Conservation (phyloP, 1,140 invertebrate species). For the Drosophila punjabiensis region DNA sequence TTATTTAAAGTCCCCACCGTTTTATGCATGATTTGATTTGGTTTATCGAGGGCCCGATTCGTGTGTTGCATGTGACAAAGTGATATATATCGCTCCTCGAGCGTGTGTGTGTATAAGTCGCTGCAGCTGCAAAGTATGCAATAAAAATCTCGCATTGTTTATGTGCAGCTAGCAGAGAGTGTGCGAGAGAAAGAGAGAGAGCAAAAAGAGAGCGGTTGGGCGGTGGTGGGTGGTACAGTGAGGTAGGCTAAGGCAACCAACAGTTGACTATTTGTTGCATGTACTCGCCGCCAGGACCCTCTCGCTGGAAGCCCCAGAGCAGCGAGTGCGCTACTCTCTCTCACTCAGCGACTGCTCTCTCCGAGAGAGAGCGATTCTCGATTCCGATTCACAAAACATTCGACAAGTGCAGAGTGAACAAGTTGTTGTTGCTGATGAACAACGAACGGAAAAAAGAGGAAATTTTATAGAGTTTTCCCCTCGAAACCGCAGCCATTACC, state of each 20-base stretch:
- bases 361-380: slow-evolving; percentile 11
- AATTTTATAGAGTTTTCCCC: slow-evolving; percentile 44
- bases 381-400: slow-evolving; percentile 79
- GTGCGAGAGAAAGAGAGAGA: not conserved
- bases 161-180: slow-evolving; percentile 60
- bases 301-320: slow-evolving; percentile 16
- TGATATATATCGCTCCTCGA: slow-evolving; percentile 39
- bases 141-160: slow-evolving; percentile 82
- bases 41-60: slow-evolving; percentile 19
- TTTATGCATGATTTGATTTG: slow-evolving; percentile 62
- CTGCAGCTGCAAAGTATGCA: slow-evolving; percentile 81
- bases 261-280: slow-evolving; percentile 84
- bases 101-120: slow-evolving; percentile 66
- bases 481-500: slow-evolving; percentile 36
- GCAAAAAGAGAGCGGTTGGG: not conserved
- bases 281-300: slow-evolving; percentile 47
- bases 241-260: slow-evolving; percentile 82
- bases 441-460: slow-evolving; percentile 69
- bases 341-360: slow-evolving; percentile 12
- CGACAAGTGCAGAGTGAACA: slow-evolving; percentile 83
- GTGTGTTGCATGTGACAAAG: slow-evolving; percentile 79
- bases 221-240: slow-evolving; percentile 58
- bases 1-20: not conserved
- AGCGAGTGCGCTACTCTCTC: slow-evolving; percentile 45
- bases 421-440: slow-evolving; percentile 81